phyloP scores from a whole-genome alignment of 2,888 invertebrate genomes.

The Hofmannophila pseudospretella region DNA sequence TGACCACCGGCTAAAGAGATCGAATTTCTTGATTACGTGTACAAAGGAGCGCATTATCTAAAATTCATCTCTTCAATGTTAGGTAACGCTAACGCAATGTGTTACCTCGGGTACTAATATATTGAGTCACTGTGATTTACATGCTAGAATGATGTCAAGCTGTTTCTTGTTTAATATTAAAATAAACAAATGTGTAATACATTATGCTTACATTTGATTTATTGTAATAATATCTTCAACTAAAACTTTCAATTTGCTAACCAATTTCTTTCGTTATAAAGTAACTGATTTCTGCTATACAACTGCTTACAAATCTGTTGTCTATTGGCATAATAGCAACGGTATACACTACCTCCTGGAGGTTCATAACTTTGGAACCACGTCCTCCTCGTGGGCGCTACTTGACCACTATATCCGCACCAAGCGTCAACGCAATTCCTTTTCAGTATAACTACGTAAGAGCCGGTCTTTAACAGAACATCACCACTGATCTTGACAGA shows the following conservation, averaged over 20 bases:
- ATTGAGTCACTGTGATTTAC: slow-evolving; percentile 13
- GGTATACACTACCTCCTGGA: slow-evolving; percentile 54
- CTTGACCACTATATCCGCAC: slow-evolving; percentile 53
- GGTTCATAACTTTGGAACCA: slow-evolving; percentile 25
- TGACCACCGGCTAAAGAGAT: slow-evolving; percentile 14
- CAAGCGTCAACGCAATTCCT: slow-evolving; percentile 41
- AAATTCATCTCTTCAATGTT: slow-evolving; percentile 18
- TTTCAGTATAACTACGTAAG: slow-evolving; percentile 34
- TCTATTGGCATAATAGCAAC: slow-evolving; percentile 53
- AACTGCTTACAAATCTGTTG: slow-evolving; percentile 58
- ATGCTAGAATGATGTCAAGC: slow-evolving; percentile 5
- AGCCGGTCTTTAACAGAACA: slow-evolving; percentile 47
- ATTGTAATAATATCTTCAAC: not conserved
- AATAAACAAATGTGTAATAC: not conserved
- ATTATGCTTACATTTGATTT: not conserved
- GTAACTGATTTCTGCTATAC: not conserved
- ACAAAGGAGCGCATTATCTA: slow-evolving; percentile 20
- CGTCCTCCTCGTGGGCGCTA: slow-evolving; percentile 27
- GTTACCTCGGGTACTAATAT: slow-evolving; percentile 1
- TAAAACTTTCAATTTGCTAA: not conserved
- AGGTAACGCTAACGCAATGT: slow-evolving; percentile 14
- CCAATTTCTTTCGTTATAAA: not conserved
- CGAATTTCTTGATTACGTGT: slow-evolving; percentile 16
- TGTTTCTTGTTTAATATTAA: not conserved
- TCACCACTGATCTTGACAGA: slow-evolving; percentile 29